Evolutionary conservation across 1,140 invertebrate genomes (phyloP), one percentile per base, ranked within the genome.

Genomic region (Caenorhabditis remanei): DNA sequence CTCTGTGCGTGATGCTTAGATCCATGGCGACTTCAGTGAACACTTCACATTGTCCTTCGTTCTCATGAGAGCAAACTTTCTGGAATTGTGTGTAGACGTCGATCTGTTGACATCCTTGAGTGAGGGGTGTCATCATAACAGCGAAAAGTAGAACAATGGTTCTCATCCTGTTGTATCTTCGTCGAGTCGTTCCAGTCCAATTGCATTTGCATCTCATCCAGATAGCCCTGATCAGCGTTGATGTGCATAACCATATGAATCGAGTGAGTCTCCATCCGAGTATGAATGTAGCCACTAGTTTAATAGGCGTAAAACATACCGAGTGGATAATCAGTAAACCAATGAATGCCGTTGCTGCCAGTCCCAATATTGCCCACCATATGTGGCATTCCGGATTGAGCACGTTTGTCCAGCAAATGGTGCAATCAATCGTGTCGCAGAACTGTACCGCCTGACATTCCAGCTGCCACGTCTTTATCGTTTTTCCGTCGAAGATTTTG

Each of bases 381-480:
- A 65, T 65, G 19, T 65, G 61, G 16, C 61, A 65, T 19, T 65
- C 61, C 21, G 61, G 61, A 65, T 53, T 85, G 6, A 48, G 58
- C 0, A 65, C n/a, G 58, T 46, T 43, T 46, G 58, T 65, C 61
- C 61, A 65, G 6, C 61, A 65, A 11, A 65, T 9, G 0, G 61
- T 65, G 24, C 61, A 41, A 7, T 65, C 61, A 40, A 65, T 65
- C 9, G 61, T 65, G 0, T 65, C 61, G 19, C 61, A 65, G 21
- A 65, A 65, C 0, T 0, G 40, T 9, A 65, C 61, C 4, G 21
- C 61, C 0, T 24, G 7, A 7, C 61, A 65, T 21, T 65, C 61
- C 61, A 65, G 24, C 7, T 65, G 21, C 61, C 61, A 65, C 24
- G 61, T 65, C 21, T 40, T 65, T 7, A 65, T 24, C 21, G 24